Base-by-base conservation (phyloP, 2,888 invertebrate genomes). In the Bellardia pandia region DNA sequence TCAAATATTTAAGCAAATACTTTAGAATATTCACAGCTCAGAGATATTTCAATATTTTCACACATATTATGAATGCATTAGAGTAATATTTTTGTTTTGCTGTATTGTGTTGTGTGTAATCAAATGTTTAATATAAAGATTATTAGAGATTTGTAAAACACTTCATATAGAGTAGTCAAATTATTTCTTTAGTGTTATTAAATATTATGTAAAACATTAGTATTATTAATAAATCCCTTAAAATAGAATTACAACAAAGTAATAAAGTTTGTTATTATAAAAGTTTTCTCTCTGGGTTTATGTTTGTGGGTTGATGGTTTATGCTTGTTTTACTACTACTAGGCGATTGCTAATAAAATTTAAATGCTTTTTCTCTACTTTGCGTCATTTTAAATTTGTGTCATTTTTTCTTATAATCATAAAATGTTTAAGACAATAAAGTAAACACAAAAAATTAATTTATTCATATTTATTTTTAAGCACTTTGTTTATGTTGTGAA, bases 11-110 rank as follows among this genome's bases (percentile, higher is more conserved):
- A 45, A 78, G 72, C 45, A 74, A 62, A 16, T 13, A 2, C 14
- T 68, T 82, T 66, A 30, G 64, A 66, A n/a, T 78, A 51, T 77
- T 72, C 53, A 84, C 84, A 80, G 75, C 53, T 80, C 45, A 80
- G 76, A 80, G 72, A 53, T n/a, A 40, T 84, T 75, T 71, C 2
- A 80, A 76, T 75, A 62, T 64, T 62, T 79, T 79, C 23, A 53
- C 60, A 74, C 68, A 79, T 74, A 76, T 71, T 66, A 11, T 51
- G 42, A 56, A 56, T 4, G 60, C n/a, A 37, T 42, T 53, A 51
- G 71, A 14, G 23, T 9, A 3, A 13, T 30, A 11, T 58, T 58
- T 58, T 58, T 23, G 8, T 33, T 45, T 64, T 64, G 51, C n/a
- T n/a, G n/a, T n/a, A n/a, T 51, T 23, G 8, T 37, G 51, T 23